Evolutionary conservation across 2,113 vertebrate species (phyloP), one percentile per base, ranked within the genome.

Genomic region (Gila orcuttii): DNA sequence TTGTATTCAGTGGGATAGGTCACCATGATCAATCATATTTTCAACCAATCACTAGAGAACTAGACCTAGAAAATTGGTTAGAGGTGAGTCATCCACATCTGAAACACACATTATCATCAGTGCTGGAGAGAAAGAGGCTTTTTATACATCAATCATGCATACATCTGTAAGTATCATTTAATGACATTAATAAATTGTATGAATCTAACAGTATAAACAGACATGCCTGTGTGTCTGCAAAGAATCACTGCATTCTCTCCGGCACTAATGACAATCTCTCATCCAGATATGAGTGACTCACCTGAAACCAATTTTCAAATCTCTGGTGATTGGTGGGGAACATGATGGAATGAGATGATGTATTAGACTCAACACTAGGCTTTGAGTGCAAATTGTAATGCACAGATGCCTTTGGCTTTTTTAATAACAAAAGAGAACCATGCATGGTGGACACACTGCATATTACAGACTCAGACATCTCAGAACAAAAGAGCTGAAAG

Each of bases 291-390:
- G 62, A 69, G 79, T 82, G 62, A 82, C 62, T 82, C 79, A 82
- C 79, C 79, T 69, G 25, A 10, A 69, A 47, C 82, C 68, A 83
- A 83, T 83, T 83, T 73, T 36, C 82, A 83, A 83, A 83, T 83
- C 82, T 83, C 82, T 73, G 23, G 50, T 74, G 82, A 83, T 83
- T 83, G 47, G 66, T 59, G 82, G 50, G 23, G 31, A 83, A 42
- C 68, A 83, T 83, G 33, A 83, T 57, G 68, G 81, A 77, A 77
- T 55, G 75, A 73, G 50, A 55, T 71, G 82, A 73, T 71, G 82
- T 39, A 42, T 57, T 83, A 36, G 68, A 73, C 21, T 36, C 60
- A 28, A 1, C 23, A 64, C n/a, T 9, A 31, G 15, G 60, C 59
- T 64, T 42, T 45, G 59, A 81, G 39, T 10, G 42, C 60, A 45